phyloP scores from a whole-genome alignment of 2,797 vertebrate genomes.

The Microtus obscurus region DNA sequence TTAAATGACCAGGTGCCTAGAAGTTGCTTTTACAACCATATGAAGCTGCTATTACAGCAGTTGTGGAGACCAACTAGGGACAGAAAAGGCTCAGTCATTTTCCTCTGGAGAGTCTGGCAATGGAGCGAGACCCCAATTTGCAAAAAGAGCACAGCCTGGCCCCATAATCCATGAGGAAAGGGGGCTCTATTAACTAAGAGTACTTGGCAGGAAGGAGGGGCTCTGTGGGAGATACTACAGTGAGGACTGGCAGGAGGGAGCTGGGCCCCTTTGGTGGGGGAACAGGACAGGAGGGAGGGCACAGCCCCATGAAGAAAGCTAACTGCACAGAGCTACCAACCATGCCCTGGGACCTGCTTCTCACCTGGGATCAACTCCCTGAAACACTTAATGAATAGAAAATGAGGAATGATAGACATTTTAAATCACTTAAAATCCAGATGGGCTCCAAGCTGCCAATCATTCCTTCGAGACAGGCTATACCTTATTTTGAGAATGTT shows the following conservation, averaged over 20 bases:
- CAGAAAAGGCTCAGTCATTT: not conserved
- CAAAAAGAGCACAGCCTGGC: not conserved
- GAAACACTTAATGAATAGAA: constrained; percentile 2
- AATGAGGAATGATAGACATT: not conserved
- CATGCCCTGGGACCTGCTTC: not conserved
- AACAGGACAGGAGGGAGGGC: not conserved
- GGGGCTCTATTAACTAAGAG: not conserved
- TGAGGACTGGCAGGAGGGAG: too few species aligned
- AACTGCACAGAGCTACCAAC: not conserved
- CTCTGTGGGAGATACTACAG: not conserved
- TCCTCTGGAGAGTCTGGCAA: not conserved
- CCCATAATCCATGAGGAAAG: not conserved
- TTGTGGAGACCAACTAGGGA: not conserved
- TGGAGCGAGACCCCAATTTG: not conserved
- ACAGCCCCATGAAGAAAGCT: not conserved
- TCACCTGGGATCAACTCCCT: not conserved
- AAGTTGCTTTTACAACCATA: not conserved
- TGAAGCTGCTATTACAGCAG: not conserved
- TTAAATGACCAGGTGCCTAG: not conserved
- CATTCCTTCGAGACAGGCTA: not conserved
- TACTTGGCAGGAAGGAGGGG: not conserved
- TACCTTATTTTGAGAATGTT: not conserved
- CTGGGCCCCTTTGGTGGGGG: not conserved
- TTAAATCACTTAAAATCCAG: not conserved
- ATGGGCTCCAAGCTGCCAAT: not conserved